phyloP scores from a whole-genome alignment of 1,140 invertebrate genomes.

The Proctacanthus coquilletti region DNA sequence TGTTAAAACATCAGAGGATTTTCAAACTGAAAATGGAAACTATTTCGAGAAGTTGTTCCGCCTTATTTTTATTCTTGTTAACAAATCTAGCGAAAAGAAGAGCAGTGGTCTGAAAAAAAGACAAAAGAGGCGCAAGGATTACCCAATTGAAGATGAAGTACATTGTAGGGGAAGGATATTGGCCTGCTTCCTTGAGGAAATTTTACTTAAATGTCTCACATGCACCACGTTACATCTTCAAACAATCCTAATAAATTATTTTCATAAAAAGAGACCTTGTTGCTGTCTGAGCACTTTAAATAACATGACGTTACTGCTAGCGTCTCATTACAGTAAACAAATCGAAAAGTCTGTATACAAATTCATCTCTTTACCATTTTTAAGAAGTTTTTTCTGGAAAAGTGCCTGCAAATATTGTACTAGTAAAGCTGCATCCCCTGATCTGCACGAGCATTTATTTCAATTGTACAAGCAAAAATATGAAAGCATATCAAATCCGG shows the following conservation, averaged over 20 bases:
- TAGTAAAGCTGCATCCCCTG: too few species aligned
- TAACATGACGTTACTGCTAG: not conserved
- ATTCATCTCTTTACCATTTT: too few species aligned
- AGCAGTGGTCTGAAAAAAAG: too few species aligned
- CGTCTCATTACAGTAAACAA: not conserved
- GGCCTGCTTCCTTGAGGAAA: not conserved
- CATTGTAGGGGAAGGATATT: not conserved
- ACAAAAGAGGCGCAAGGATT: too few species aligned
- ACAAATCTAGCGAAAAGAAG: too few species aligned
- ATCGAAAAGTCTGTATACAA: not conserved
- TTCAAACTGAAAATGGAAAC: too few species aligned
- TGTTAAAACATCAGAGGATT: too few species aligned
- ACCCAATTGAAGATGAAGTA: too few species aligned
- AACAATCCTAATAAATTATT: not conserved
- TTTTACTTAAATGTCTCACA: not conserved
- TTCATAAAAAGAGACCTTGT: not conserved
- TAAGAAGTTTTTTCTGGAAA: too few species aligned
- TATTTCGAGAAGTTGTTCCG: too few species aligned
- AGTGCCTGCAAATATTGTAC: too few species aligned
- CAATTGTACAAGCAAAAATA: conserved; percentile 12
- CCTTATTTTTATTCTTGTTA: too few species aligned
- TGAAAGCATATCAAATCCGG: not conserved
- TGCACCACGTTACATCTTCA: not conserved
- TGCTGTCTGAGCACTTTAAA: not conserved
- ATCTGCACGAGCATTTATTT: conserved; percentile 16